A percentile compares a stretch with the other conserved stretches of the same genome.
Evolutionary conservation across 2,888 invertebrate genomes (phyloP).

Genomic region (Callyntrura sp.): DNA sequence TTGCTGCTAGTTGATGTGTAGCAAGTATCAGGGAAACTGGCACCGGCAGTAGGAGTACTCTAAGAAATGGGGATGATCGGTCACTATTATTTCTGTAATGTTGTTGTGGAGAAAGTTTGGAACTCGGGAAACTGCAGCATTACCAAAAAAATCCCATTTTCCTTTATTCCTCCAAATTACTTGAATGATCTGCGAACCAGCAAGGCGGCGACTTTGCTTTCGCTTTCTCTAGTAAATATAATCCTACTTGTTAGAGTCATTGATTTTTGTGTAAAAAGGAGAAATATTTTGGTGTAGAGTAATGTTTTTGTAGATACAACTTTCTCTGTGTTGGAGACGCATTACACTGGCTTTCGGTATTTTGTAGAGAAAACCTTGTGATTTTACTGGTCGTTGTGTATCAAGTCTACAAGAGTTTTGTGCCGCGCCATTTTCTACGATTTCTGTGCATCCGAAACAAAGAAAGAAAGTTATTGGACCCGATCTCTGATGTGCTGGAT

Average conservation of each 20-base stretch:
- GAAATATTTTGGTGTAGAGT: too few relatives aligned
- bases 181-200: too few relatives aligned
- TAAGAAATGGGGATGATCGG: neutral
- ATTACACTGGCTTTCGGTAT: neutral
- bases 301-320: neutral
- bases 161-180: too few relatives aligned
- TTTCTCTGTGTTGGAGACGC: neutral
- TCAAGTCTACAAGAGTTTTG: conserved; percentile 4
- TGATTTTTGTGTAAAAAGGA: neutral
- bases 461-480: conserved; percentile 52
- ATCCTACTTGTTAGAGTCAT: too few relatives aligned
- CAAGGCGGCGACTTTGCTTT: too few relatives aligned
- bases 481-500: conserved; percentile 10
- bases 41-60: too few relatives aligned
- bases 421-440: too few relatives aligned
- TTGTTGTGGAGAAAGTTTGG: neutral
- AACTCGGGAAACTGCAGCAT: neutral
- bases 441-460: neutral
- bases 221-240: too few relatives aligned
- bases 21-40: neutral
- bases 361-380: neutral
- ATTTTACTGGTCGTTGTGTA: conserved; percentile 13
- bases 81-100: conserved; percentile 24
- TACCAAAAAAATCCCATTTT: neutral
- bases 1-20: neutral